Evolutionary conservation across 64 coral and sea anemone species (phyloP).

Genomic region (Catalaphyllia jardinei): DNA sequence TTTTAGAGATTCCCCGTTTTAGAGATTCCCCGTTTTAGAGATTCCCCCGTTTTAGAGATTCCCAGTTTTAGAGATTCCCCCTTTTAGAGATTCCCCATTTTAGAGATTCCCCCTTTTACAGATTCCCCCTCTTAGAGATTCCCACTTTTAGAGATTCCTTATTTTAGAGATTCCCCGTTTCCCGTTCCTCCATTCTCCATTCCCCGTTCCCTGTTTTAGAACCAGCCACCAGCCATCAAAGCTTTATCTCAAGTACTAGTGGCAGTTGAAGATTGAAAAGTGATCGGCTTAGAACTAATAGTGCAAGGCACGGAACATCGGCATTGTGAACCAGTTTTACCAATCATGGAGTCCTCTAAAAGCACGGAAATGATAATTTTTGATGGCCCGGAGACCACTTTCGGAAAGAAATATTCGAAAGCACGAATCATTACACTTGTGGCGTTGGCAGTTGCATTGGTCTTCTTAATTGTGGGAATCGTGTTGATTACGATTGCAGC

Average conservation of each 20-base stretch:
- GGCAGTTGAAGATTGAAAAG: background rate
- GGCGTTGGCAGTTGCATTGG: slow-evolving; percentile 21
- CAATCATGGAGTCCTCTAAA: background rate
- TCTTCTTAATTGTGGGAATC: slow-evolving; percentile 48
- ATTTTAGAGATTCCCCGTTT: no score
- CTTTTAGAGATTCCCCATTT: no score
- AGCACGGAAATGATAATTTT: background rate
- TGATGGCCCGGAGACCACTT: background rate
- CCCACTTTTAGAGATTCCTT: no score
- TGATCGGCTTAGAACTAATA: background rate
- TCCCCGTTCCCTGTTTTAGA: no score
- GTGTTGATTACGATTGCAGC: slow-evolving; percentile 48
- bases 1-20: no score
- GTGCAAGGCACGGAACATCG: background rate
- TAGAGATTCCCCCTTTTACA: no score
- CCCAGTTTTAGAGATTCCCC: no score
- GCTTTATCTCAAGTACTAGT: background rate
- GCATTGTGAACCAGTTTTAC: background rate
- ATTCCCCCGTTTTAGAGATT: no score
- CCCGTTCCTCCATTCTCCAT: no score
- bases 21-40: no score
- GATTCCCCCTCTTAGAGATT: no score
- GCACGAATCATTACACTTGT: slow-evolving; percentile 37
- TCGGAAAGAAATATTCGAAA: background rate
- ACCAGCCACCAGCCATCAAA: background rate